phyloP scores from a whole-genome alignment of 2,888 invertebrate genomes.

The Netelia fuscicornis region DNA sequence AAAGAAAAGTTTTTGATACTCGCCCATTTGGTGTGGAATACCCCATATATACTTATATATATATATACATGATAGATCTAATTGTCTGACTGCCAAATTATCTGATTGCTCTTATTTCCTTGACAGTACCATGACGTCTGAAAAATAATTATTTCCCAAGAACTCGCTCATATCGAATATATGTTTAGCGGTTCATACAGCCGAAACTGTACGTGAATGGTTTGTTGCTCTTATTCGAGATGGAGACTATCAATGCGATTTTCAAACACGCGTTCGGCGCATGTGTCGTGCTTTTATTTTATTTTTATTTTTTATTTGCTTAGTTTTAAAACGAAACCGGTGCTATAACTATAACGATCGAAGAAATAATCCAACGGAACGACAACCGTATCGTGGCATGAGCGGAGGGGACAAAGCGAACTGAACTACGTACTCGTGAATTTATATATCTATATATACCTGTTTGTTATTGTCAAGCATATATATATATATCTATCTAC shows the following conservation, averaged over 20 bases:
- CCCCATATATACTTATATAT: too few relatives aligned
- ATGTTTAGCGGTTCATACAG: not conserved
- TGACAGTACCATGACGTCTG: too few relatives aligned
- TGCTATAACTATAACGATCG: conserved; percentile 53
- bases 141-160: too few relatives aligned
- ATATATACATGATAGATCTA: too few relatives aligned
- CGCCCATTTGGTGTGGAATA: too few relatives aligned
- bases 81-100: too few relatives aligned
- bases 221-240: not conserved
- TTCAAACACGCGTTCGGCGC: conserved; percentile 29
- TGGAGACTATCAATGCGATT: not conserved
- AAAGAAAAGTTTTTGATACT: too few relatives aligned
- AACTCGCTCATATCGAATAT: too few relatives aligned
- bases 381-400: conserved; percentile 28
- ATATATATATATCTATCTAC: conserved; percentile 39
- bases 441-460: conserved; percentile 8
- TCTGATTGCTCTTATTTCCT: too few relatives aligned
- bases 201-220: not conserved
- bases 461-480: not conserved
- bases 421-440: conserved; percentile 49
- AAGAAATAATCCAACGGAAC: conserved; percentile 48
- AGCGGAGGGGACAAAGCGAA: conserved; percentile 52
- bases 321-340: conserved; percentile 42
- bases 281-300: conserved; percentile 43
- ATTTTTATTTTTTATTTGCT: not conserved